Evolutionary conservation across 1,140 invertebrate genomes (phyloP).

Genomic region (Drosophila novamexicana): DNA sequence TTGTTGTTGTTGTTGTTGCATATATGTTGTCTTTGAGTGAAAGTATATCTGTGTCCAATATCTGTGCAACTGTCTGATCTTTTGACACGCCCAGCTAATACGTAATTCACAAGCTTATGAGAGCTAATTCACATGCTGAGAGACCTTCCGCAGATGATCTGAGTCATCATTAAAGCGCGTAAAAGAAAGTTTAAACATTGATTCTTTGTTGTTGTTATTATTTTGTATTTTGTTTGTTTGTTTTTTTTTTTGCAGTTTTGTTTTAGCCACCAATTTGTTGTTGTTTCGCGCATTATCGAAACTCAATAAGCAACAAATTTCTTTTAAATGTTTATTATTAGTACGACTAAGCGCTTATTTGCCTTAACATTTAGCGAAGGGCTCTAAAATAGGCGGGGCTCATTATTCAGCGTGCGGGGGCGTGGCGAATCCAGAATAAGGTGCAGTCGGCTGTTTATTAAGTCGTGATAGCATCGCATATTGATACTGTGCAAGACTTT

Average conservation of each 20-base stretch:
- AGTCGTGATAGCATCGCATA: conserved; percentile 1
- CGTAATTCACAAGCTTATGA: conserved; percentile 24
- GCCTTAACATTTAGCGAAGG: conserved; percentile 54
- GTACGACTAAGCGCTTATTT: conserved; percentile 43
- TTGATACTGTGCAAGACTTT: neutral
- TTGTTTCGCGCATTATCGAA: conserved; percentile 17
- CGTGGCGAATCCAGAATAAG: conserved; percentile 9
- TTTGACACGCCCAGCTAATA: conserved; percentile 33
- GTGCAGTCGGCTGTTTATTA: conserved; percentile 15
- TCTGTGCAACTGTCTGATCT: conserved; percentile 32
- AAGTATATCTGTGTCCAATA: conserved; percentile 67
- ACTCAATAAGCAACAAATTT: conserved; percentile 50
- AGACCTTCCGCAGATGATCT: conserved; percentile 51
- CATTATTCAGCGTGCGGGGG: neutral
- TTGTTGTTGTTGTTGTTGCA: conserved; percentile 10
- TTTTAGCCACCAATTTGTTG: neutral
- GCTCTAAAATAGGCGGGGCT: neutral
- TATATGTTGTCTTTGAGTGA: conserved; percentile 57
- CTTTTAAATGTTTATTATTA: conserved; percentile 32
- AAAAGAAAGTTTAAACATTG: conserved; percentile 63
- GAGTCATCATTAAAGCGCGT: conserved; percentile 40
- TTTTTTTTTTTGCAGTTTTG: neutral
- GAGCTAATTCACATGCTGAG: conserved; percentile 41
- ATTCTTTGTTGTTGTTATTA: conserved; percentile 17
- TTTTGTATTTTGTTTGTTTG: conserved; percentile 24